Conservation (phyloP, 37 sponge, comb jelly and placozoan genomes). For the Dysidea cf. avara region DNA sequence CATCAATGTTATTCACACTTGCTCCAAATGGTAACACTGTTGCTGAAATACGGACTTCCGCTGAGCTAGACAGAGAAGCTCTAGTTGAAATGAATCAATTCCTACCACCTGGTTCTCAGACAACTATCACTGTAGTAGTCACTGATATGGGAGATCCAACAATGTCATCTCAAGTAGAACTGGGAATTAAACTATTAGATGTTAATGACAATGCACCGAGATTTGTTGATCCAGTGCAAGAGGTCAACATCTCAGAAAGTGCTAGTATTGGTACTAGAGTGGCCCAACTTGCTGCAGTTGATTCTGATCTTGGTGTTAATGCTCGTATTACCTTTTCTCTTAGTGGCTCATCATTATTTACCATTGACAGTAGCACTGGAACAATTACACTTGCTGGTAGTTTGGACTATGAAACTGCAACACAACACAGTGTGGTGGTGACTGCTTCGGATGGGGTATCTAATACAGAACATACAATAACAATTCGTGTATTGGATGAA, state of each 20-base stretch:
- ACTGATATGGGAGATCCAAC: constrained; percentile 21
- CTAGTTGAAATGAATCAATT: not conserved
- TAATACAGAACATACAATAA: not conserved
- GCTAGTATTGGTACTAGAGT: constrained; percentile 17
- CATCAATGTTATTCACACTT: too few species aligned
- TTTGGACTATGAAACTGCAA: not conserved
- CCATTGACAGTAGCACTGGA: constrained; percentile 28
- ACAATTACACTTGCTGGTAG: constrained; percentile 11
- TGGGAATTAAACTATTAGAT: constrained; percentile 48
- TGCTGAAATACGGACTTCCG: constrained; percentile 1
- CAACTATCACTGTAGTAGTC: constrained; percentile 34
- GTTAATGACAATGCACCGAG: constrained; percentile 72
- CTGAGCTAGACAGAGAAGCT: constrained; percentile 29
- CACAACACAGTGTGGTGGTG: not conserved
- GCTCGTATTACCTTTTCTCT: constrained; percentile 25
- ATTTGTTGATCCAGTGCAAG: constrained; percentile 23
- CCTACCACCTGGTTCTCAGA: not conserved
- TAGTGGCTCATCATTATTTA: constrained; percentile 7
- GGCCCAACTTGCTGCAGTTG: constrained; percentile 27
- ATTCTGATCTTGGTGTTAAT: constrained; percentile 55
- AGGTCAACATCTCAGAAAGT: constrained; percentile 46
- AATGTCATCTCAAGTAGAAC: not conserved
- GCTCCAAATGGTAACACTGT: constrained; percentile 3
- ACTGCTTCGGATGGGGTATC: constrained; percentile 12
- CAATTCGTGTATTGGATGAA: constrained; percentile 29